Evolutionary conservation across 2,888 invertebrate genomes (phyloP), one percentile per base, ranked within the genome.

Genomic region (Dynastes maya): DNA sequence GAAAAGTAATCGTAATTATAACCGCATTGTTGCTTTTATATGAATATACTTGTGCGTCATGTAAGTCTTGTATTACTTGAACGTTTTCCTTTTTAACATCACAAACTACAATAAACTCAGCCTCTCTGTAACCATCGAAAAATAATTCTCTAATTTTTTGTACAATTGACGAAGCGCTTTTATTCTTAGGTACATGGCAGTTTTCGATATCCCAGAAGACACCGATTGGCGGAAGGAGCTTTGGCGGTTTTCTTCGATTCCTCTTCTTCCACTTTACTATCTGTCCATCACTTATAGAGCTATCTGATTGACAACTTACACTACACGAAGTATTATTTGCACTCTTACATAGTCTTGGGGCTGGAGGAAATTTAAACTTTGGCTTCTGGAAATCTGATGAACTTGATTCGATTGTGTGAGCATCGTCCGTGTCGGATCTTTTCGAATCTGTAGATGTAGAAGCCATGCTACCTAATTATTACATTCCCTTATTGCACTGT

Each of bases 151-250:
- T 90, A 81, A 97, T 94, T 76, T 92, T 91, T 85, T 93, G 91
- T 37, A 95, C 95, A 72, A 96, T 92, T 83, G 93, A 93, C 84
- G 95, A 91, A 6, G 96, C 96, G 79, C 95, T 96, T 88, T 94
- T 94, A 72, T 93, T 94, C 86, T 93, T 93, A 2, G 97, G 96
- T 65, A 97, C 95, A 88, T 94, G 93, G 88, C 96, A 96, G 88
- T 97, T 97, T 90, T 97, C 96, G 85, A 97, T 97, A 87, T 97
- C 97, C 97, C 97, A 97, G 89, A 96, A 97, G 82, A 97, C 95
- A 70, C 96, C 96, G 85, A 97, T 93, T 1, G 95, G 95, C 45
- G 92, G 92, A 78, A 92, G 84, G 70, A 75, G 9, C 78, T 79
- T 68, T 55, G 49, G 61, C 72, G 82, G 51, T 78, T 80, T 80